A percentile compares a stretch with the other conserved stretches of the same genome.
Conservation (phyloP, 2,113 vertebrate genomes). For the Psittacula cyanocephala region DNA sequence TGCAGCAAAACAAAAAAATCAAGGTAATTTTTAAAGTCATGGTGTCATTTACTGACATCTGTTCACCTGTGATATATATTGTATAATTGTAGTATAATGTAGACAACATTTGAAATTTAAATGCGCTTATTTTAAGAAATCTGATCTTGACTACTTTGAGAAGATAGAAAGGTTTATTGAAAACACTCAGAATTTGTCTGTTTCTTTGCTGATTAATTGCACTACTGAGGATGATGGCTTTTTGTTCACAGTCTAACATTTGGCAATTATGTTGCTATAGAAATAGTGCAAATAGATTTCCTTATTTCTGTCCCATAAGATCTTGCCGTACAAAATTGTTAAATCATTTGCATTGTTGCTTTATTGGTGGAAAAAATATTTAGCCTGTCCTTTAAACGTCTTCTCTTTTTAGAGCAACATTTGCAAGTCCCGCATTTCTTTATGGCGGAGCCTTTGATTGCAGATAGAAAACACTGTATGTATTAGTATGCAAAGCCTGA, state of each 20-base stretch:
- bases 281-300: slow-evolving; percentile 58
- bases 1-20: slow-evolving; percentile 30
- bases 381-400: slow-evolving; percentile 30
- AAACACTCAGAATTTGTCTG: not conserved
- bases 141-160: not conserved
- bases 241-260: slow-evolving; percentile 53
- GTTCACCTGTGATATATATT: not conserved
- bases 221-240: slow-evolving; percentile 22
- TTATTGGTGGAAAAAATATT: slow-evolving; percentile 44
- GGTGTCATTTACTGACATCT: slow-evolving; percentile 29
- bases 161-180: not conserved
- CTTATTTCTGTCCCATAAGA: slow-evolving; percentile 32
- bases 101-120: slow-evolving; percentile 2
- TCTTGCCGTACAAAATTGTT: not conserved
- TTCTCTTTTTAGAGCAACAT: slow-evolving; percentile 29
- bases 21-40: slow-evolving; percentile 47
- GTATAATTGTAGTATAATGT: not conserved
- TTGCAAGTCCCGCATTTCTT: not conserved
- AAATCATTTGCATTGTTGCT: slow-evolving; percentile 35
- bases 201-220: slow-evolving; percentile 40
- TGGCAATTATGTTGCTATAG: slow-evolving; percentile 56
- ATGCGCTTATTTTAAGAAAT: not conserved
- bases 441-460: slow-evolving; percentile 42
- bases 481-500: slow-evolving; percentile 62
- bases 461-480: slow-evolving; percentile 25